phyloP scores from a whole-genome alignment of 2,888 invertebrate species.

The Morpho achilles region DNA sequence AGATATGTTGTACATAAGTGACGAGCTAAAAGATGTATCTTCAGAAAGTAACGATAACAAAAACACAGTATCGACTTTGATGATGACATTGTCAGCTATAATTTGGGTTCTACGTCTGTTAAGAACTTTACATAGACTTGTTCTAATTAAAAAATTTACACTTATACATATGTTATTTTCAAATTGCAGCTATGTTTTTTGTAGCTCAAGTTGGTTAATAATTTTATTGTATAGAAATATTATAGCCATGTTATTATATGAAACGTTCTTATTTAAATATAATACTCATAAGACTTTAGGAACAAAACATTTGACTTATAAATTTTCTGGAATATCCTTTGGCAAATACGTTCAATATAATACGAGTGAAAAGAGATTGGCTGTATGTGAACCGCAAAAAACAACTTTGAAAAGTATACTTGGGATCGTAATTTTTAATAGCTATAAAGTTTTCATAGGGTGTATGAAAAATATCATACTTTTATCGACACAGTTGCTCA shows the following conservation, averaged over 20 bases:
- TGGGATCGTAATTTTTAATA: background rate
- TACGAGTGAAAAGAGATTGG: background rate
- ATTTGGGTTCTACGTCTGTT: constrained; percentile 10
- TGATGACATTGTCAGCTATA: constrained; percentile 6
- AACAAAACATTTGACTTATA: too few species aligned
- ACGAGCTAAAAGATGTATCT: background rate
- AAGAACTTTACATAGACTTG: constrained; percentile 5
- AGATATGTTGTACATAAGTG: background rate
- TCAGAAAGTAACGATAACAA: constrained; percentile 1
- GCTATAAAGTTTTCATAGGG: background rate
- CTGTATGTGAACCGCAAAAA: constrained; percentile 5
- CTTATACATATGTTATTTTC: constrained; percentile 2
- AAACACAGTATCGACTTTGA: constrained; percentile 1
- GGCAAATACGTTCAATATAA: background rate
- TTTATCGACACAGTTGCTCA: background rate
- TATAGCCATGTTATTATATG: too few species aligned
- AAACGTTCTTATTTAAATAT: too few species aligned
- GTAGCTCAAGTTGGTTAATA: background rate
- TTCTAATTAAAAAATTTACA: constrained; percentile 3
- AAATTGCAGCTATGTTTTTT: background rate
- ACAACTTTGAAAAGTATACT: background rate
- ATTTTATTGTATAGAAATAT: background rate
- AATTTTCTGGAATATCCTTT: background rate
- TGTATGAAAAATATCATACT: background rate
- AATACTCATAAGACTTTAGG: too few species aligned